phyloP scores from a whole-genome alignment of 2,797 vertebrate species.

The Sus cebifrons region DNA sequence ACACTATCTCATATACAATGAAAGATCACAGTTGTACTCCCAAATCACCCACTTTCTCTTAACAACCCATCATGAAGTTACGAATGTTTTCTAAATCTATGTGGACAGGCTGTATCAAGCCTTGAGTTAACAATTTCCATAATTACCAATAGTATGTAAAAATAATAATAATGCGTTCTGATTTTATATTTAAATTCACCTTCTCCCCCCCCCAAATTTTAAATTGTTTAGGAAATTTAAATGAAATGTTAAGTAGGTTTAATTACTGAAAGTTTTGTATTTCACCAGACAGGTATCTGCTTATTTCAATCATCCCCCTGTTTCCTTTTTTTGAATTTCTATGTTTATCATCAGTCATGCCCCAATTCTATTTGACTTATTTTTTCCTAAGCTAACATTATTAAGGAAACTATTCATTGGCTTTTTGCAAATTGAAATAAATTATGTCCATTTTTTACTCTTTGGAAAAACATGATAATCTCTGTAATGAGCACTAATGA shows the following conservation, averaged over 20 bases:
- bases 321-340: conserved; percentile 50
- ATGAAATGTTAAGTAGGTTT: background rate
- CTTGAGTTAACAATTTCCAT: background rate
- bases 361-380: background rate
- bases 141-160: background rate
- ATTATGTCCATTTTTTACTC: conserved; percentile 59
- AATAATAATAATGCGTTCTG: background rate
- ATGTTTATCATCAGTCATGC: conserved; percentile 3
- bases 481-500: conserved; percentile 55
- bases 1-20: background rate
- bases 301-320: background rate
- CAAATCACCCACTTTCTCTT: conserved; percentile 16
- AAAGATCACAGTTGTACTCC: background rate
- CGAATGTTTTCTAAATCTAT: conserved; percentile 20
- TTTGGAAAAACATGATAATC: conserved; percentile 50
- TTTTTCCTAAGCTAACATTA: conserved; percentile 37
- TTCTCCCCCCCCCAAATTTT: background rate
- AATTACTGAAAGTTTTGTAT: background rate
- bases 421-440: conserved; percentile 71
- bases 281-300: background rate
- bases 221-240: background rate
- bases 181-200: background rate
- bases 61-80: background rate
- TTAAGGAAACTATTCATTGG: conserved; percentile 54
- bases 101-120: background rate